phyloP scores from a whole-genome alignment of 1,140 invertebrate genomes.

The Drosophila varians region DNA sequence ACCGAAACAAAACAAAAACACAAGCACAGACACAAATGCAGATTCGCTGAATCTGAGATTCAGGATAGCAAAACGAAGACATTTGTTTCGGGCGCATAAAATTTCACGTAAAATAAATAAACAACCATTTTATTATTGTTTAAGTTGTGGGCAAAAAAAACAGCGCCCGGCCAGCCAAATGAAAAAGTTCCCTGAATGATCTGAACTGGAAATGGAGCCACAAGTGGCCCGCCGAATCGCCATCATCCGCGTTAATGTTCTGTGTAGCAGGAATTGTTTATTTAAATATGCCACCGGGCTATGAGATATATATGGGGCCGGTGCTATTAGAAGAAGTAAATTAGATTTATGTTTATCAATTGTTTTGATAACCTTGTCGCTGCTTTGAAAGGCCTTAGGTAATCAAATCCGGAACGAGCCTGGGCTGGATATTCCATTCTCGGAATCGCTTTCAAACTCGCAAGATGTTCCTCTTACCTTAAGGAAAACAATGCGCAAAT shows the following conservation, averaged over 20 bases:
- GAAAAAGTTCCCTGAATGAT: slow-evolving; percentile 42
- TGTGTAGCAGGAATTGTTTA: slow-evolving; percentile 35
- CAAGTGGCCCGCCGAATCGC: slow-evolving; percentile 50
- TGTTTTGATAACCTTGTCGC: slow-evolving; percentile 56
- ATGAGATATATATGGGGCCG: slow-evolving; percentile 51
- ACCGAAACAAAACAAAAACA: neutral
- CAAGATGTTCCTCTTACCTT: neutral
- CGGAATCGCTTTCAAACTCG: neutral
- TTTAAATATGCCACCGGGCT: slow-evolving; percentile 51
- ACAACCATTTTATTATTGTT: slow-evolving; percentile 67
- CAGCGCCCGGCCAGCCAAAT: slow-evolving; percentile 30
- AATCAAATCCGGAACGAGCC: slow-evolving; percentile 5
- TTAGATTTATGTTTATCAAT: slow-evolving; percentile 49
- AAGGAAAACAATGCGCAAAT: neutral
- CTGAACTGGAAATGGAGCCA: slow-evolving; percentile 53
- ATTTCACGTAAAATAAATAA: slow-evolving; percentile 65
- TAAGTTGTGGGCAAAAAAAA: slow-evolving; percentile 48
- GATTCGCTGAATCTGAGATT: neutral
- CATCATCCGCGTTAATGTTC: slow-evolving; percentile 25
- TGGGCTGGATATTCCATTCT: neutral
- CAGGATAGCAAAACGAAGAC: slow-evolving; percentile 6
- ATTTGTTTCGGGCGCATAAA: slow-evolving; percentile 56
- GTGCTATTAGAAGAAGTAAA: slow-evolving; percentile 34
- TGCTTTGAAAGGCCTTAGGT: slow-evolving; percentile 14
- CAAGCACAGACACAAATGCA: neutral